These are phyloP conservation scores for Drosophila cracens DNA, from an alignment of 2,888 invertebrate species.

Conservation along the genomic window DNA sequence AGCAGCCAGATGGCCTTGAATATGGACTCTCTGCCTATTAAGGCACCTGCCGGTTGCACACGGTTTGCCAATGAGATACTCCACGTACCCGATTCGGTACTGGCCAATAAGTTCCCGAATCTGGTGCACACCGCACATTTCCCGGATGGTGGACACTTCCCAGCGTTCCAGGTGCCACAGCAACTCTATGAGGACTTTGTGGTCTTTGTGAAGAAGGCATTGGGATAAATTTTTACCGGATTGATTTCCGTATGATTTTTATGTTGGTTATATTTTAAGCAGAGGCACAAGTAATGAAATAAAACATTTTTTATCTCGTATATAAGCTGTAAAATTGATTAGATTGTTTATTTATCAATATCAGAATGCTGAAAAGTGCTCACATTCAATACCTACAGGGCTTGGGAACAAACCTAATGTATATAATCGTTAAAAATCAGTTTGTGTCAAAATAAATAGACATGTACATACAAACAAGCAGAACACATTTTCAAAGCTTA, in stretches of 20 bases:
- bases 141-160: conserved; percentile 93
- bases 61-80: conserved; percentile 89
- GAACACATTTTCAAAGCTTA: background rate
- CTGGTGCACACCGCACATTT: conserved; percentile 89
- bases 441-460: background rate
- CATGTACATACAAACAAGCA: background rate
- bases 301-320: conserved; percentile 21
- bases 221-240: conserved; percentile 11
- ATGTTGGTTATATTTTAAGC: conserved; percentile 31
- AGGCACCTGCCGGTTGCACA: conserved; percentile 90
- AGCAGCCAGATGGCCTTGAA: conserved; percentile 56
- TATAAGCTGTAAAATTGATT: background rate
- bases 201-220: conserved; percentile 85
- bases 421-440: conserved; percentile 30
- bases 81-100: conserved; percentile 87
- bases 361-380: background rate
- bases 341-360: conserved; percentile 5
- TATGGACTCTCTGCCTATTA: conserved; percentile 86
- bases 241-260: background rate
- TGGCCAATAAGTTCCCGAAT: conserved; percentile 88
- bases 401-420: conserved; percentile 12
- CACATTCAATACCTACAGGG: background rate
- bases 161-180: conserved; percentile 92
- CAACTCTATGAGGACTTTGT: conserved; percentile 90
- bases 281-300: conserved; percentile 37